Conservation (phyloP, 1,140 invertebrate species). For the Temnothorax curvispinosus region DNA sequence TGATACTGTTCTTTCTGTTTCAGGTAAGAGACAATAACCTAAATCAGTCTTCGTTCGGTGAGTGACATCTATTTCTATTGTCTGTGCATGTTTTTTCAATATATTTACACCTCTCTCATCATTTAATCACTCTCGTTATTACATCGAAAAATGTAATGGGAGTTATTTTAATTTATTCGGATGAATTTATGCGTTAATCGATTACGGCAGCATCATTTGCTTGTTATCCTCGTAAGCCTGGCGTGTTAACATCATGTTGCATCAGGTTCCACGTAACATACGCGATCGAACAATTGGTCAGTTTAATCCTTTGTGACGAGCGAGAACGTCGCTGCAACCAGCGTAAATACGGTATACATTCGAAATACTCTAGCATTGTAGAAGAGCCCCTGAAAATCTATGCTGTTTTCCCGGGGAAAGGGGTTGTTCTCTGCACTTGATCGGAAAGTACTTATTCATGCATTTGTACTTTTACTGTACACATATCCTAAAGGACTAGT, state of each 20-base stretch:
- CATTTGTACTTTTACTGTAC: background rate
- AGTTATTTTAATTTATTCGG: background rate
- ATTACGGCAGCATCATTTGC: constrained; percentile 17
- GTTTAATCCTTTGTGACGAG: constrained; percentile 34
- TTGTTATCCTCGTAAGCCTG: constrained; percentile 15
- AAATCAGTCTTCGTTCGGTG: background rate
- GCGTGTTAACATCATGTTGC: constrained; percentile 35
- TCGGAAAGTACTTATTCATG: constrained; percentile 22
- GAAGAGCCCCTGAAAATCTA: constrained; percentile 23
- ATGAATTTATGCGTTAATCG: background rate
- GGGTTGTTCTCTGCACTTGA: background rate
- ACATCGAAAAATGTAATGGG: background rate
- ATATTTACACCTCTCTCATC: background rate
- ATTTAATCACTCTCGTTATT: too few relatives aligned
- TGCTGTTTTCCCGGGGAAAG: background rate
- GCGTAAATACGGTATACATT: constrained; percentile 17
- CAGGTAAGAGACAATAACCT: constrained; percentile 49
- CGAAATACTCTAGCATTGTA: constrained; percentile 19
- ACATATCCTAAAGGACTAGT: background rate
- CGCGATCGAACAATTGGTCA: constrained; percentile 35
- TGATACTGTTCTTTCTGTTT: constrained; percentile 38
- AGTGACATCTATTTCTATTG: constrained; percentile 27
- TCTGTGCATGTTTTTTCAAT: background rate
- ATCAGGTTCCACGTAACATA: constrained; percentile 8
- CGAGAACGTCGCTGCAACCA: background rate